Evolutionary conservation across 1,140 invertebrate genomes (phyloP).

Genomic region (Platyscapa corneri): DNA sequence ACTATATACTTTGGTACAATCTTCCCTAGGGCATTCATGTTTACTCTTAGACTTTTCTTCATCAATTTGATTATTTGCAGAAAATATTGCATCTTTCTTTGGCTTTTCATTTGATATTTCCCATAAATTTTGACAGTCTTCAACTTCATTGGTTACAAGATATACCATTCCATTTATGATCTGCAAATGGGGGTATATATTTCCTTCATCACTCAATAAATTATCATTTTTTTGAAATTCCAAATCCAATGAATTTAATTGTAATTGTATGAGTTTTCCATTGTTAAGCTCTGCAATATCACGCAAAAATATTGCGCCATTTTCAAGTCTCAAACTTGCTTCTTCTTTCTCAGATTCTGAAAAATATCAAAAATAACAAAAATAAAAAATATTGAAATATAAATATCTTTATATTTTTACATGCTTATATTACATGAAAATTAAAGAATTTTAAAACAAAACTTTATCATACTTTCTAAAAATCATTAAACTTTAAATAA

Average conservation of each 20-base stretch:
- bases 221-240: conserved; percentile 56
- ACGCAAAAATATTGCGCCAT: conserved; percentile 61
- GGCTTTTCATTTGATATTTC: conserved; percentile 61
- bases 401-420: no score
- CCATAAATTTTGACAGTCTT: conserved; percentile 60
- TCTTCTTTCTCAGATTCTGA: conserved; percentile 56
- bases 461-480: no score
- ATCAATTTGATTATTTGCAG: conserved; percentile 58
- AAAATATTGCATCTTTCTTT: conserved; percentile 60
- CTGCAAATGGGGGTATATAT: conserved; percentile 61
- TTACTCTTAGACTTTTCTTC: conserved; percentile 58
- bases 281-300: conserved; percentile 59
- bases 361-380: conserved; percentile 36
- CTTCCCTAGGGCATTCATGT: conserved; percentile 73
- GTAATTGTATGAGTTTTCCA: conserved; percentile 62
- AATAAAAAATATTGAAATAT: no score
- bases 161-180: conserved; percentile 65
- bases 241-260: conserved; percentile 57
- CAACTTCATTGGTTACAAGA: conserved; percentile 61
- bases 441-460: no score
- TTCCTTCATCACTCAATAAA: conserved; percentile 54
- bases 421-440: no score
- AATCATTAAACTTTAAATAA: no score
- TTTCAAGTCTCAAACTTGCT: conserved; percentile 55
- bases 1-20: conserved; percentile 76